Evolutionary conservation across 1,140 invertebrate species (phyloP), one percentile per base, ranked within the genome.

Genomic region (Eupeodes corollae): DNA sequence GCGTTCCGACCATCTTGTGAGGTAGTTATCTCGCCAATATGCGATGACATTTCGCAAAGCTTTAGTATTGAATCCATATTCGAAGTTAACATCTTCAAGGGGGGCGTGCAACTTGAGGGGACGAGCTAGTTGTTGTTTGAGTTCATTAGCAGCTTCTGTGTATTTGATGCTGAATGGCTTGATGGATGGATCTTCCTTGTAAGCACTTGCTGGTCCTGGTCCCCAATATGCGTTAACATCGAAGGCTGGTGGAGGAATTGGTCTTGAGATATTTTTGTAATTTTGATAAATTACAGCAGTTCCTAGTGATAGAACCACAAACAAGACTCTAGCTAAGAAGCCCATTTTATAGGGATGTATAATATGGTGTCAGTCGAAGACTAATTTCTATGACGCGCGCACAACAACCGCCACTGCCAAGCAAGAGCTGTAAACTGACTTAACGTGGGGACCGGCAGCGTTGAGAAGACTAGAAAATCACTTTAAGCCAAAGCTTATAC

Each of bases 51-150:
- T 73, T 34, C 76, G 68, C 26, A 91, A 63, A 57, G 80, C 78
- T 19, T 78, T 69, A 0, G 79, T 69, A 63, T 88, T 86, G 50
- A 90, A 81, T 9, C 88, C 88, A 63, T 89, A 90, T 46, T 79
- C 65, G 52, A 89, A 90, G 37, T 76, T 75, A 5, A 76, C 68
- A 15, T 76, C 80, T 62, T 86, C 79, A 42, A 90, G 55, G 1
- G 84, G 77, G 11, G 71, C 69, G 26, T 71, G 70, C 10, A 81
- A 71, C 16, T 70, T 60, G 10, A 73, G 61, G 32, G 77, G 69
- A 21, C 73, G 66, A 44, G 74, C 68, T 2, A 88, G 63, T 42
- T 82, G 70, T 2, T 66, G 49, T 56, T 77, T 75, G 1, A 87
- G 68, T 55, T 85, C 80, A 44, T 70, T 62, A 14, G 16, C 41